A percentile compares a stretch with the other conserved stretches of the same genome.
Conservation (phyloP, 2,888 invertebrate species). For the Mesorhabditis sp. region DNA sequence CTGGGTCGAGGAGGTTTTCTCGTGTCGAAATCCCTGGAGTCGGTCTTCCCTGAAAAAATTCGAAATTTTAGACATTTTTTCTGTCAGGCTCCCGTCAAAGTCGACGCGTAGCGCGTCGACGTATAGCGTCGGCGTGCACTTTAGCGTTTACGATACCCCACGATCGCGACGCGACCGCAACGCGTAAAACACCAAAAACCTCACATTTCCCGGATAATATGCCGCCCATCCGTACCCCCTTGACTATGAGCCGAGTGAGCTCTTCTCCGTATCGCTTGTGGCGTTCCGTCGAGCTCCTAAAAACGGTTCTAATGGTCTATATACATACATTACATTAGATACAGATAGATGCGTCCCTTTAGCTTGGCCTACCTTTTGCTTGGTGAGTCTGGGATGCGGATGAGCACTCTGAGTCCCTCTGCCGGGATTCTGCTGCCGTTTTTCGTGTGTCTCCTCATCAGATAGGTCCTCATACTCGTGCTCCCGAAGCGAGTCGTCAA, state of each 20-base stretch:
- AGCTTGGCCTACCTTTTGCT: neutral
- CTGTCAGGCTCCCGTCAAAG: no score
- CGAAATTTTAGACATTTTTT: no score
- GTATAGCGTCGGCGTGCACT: no score
- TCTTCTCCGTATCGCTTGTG: neutral
- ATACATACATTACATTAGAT: neutral
- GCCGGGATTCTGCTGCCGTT: neutral
- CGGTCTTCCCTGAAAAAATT: slow-evolving; percentile 26
- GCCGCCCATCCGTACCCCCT: neutral
- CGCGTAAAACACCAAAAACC: neutral
- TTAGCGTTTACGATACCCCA: no score
- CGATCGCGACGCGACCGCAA: no score
- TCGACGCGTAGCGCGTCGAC: no score
- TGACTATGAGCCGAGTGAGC: neutral
- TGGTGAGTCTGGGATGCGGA: neutral
- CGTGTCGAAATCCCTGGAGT: slow-evolving; percentile 27
- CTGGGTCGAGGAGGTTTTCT: slow-evolving; percentile 21
- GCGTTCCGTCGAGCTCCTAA: neutral
- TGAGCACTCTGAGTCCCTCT: neutral
- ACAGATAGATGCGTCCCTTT: neutral
- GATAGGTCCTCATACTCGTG: slow-evolving; percentile 20
- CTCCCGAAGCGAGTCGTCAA: slow-evolving; percentile 11
- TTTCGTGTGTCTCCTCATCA: slow-evolving; percentile 8
- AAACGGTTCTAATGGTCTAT: neutral
- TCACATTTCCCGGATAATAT: neutral